Base-by-base conservation (phyloP, 2,888 invertebrate species). In the Dorcus parallelipipedus region DNA sequence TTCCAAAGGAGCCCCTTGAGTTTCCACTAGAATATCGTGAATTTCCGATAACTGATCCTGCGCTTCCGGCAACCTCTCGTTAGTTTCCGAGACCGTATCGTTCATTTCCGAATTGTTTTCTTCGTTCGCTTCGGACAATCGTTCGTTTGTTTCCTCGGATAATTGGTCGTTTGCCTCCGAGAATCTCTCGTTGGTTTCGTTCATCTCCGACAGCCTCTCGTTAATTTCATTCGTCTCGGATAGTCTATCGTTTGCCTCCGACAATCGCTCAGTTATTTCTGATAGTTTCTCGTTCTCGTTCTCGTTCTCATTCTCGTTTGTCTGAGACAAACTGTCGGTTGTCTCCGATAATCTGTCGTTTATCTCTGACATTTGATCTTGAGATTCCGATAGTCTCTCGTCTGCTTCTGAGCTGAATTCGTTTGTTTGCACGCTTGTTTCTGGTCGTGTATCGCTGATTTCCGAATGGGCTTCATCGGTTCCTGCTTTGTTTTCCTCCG, bases 181-280 rank as follows among this genome's bases (percentile, higher is more conserved):
- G 20, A 58, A 50, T 17, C 42, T 42, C 38, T 58, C 58, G n/a
- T 49, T 53, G n/a, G 23, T 26, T 17, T 58, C 52, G 17, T 47
- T 54, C 45, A 8, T 58, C 53, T 38, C 49, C 38, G 20, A 51
- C 17, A 20, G 17, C 10, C n/a, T 23, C 47, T 17, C 39, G 20
- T 51, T 20, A 40, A n/a, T 51, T 40, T 45, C 45, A 9, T 38
- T 40, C n/a, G 38, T 39, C n/a, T 51, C 51, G 9, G 51, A 51
- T 38, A 26, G 14, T 20, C 50, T 54, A 50, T 58, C 58, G 17
- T 54, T 58, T 9, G 54, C 38, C 47, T 58, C 58, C 8, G 54
- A 42, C 6, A 17, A 33, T 17, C 38, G 41, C 20, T 58, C 53
- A 20, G 17, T 45, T 6, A 48, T 57, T 48, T 57, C 56, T 9